Evolutionary conservation across 2,888 invertebrate species (phyloP), one percentile per base, ranked within the genome.

Genomic region (Ichneumoninae sp.): DNA sequence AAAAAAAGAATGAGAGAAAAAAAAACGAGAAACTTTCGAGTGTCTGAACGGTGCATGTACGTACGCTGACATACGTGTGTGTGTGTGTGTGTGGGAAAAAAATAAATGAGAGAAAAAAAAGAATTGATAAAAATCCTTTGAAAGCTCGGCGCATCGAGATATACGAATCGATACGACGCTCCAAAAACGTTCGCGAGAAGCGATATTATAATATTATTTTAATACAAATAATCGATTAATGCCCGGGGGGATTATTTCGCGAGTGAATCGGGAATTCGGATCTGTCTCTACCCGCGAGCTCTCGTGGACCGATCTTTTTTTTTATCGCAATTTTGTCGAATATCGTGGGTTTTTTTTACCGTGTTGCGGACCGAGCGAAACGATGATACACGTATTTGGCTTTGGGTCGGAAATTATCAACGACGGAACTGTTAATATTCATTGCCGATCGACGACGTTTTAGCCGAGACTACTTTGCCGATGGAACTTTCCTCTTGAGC

Each of bases 191-290:
- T 40, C 36, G 36, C 36, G 19, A 19, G 40, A 78, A 57, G 63
- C 52, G 76, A 86, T 86, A 88, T 88, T 88, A 88, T 87, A 89
- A 88, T 89, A 88, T 88, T 87, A 88, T 89, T 88, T 89, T 88
- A 87, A 88, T 89, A 89, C 88, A 89, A 89, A 89, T 89, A 90
- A 90, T 88, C 88, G 85, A 52, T 33, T 33, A 65, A 78, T 71
- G 69, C 77, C 85, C 82, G 47, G 75, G 69, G 70, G 68, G 52
- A 40, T 68, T 73, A 83, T 85, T 85, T 40, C 57, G 47, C 33
- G 75, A 75, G 77, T 82, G 85, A 10, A 76, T 76, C 85, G 83
- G 83, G 66, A 57, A 84, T 86, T 78, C 82, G 86, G 84, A 86
- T 81, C 70, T 76, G 60, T 70, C 78, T 79, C 75, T 78, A 26